These are phyloP conservation scores for Pempheris klunzingeri DNA, from an alignment of 2,797 vertebrate species.

Conservation along the genomic window DNA sequence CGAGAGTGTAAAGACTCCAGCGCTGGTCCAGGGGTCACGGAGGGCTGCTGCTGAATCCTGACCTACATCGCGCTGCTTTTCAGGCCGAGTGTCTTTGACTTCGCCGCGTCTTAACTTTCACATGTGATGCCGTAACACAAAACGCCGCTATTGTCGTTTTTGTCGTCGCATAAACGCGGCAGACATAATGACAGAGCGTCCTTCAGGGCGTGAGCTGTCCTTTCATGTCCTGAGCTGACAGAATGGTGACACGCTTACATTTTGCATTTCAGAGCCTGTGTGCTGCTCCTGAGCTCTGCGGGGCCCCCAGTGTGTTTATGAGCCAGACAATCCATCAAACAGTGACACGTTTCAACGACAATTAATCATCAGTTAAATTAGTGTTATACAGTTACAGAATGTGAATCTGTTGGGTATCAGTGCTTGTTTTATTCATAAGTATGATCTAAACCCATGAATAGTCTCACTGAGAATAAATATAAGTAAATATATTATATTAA, in stretches of 20 bases:
- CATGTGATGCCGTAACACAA: constrained; percentile 11
- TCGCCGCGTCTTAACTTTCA: constrained; percentile 30
- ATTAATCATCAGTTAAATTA: not conserved
- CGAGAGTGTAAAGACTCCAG: constrained; percentile 48
- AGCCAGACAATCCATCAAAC: not conserved
- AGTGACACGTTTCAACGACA: not conserved
- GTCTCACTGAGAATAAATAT: not conserved
- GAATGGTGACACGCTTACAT: constrained; percentile 28
- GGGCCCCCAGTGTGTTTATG: not conserved
- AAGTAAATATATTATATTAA: no score
- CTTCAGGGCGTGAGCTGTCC: constrained; percentile 20
- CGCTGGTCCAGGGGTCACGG: constrained; percentile 40
- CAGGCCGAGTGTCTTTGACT: constrained; percentile 19
- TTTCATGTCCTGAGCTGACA: constrained; percentile 4
- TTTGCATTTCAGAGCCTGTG: not conserved
- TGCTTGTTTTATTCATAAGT: not conserved
- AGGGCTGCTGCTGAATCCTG: constrained; percentile 46
- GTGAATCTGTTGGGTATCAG: not conserved
- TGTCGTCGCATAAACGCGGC: not conserved
- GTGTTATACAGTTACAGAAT: not conserved
- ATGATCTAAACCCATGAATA: not conserved
- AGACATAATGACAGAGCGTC: constrained; percentile 14
- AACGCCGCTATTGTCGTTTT: not conserved
- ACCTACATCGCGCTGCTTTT: constrained; percentile 59
- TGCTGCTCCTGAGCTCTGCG: not conserved